These are phyloP conservation scores for Lycorma delicatula DNA, from an alignment of 1,140 invertebrate genomes.

Conservation along the genomic window DNA sequence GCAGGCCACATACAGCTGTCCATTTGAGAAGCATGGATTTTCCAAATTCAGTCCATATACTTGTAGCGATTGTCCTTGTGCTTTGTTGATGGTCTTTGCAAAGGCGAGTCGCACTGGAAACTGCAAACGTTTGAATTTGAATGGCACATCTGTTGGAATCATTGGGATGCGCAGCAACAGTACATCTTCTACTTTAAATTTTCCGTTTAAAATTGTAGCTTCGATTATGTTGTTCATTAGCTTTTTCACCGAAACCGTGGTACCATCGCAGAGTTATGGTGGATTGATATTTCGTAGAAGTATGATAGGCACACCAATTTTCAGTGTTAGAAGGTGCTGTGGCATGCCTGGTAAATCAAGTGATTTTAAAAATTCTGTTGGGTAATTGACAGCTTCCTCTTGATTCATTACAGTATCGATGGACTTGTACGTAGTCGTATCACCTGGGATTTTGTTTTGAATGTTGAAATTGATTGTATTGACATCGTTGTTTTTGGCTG, in stretches of 20 bases:
- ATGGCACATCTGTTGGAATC: slow-evolving; percentile 16
- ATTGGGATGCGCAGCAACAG: slow-evolving; percentile 17
- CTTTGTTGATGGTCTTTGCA: slow-evolving; percentile 39
- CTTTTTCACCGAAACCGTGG: slow-evolving; percentile 26
- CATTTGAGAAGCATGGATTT: slow-evolving; percentile 31
- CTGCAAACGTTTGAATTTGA: slow-evolving; percentile 23
- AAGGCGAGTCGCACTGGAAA: slow-evolving; percentile 38
- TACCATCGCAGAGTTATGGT: slow-evolving; percentile 31
- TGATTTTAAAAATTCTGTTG: slow-evolving; percentile 34
- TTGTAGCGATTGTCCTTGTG: slow-evolving; percentile 26
- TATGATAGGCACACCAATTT: slow-evolving; percentile 33
- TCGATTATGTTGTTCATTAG: slow-evolving; percentile 31
- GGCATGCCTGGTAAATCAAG: slow-evolving; percentile 23
- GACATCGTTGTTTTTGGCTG: slow-evolving; percentile 37
- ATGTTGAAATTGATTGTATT: slow-evolving; percentile 33
- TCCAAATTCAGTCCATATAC: slow-evolving; percentile 20
- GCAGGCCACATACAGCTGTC: too few relatives aligned
- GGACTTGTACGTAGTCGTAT: slow-evolving; percentile 28
- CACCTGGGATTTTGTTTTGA: slow-evolving; percentile 19
- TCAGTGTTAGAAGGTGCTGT: slow-evolving; percentile 20
- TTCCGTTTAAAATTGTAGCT: slow-evolving; percentile 16
- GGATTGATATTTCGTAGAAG: slow-evolving; percentile 35
- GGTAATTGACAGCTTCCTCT: slow-evolving; percentile 33
- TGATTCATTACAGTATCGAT: slow-evolving; percentile 33
- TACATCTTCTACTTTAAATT: slow-evolving; percentile 13